These are phyloP conservation scores for Luidia sarsii DNA, from an alignment of 53 echinoderm and acorn worm genomes.

Conservation along the genomic window DNA sequence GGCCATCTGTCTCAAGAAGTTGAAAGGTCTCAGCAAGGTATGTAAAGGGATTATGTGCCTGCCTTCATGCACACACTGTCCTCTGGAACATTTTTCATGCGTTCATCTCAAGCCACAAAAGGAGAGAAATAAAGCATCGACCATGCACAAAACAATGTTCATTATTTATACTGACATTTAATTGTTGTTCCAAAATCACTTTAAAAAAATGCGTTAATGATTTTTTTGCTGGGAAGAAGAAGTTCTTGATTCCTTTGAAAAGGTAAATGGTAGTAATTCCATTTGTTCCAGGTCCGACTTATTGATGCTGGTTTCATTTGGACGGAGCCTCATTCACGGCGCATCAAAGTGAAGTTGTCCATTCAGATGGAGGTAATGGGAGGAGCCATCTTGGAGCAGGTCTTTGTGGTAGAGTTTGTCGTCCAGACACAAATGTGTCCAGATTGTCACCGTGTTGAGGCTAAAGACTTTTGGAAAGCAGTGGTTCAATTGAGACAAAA, in stretches of 20 bases:
- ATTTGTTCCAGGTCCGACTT: slow-evolving; percentile 64
- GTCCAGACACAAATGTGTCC: slow-evolving; percentile 94
- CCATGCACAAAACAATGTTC: no score
- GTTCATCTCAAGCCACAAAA: no score
- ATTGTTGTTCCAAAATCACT: no score
- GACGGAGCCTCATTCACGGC: slow-evolving; percentile 96
- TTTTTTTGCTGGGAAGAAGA: no score
- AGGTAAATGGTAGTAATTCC: no score
- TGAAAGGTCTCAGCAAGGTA: slow-evolving; percentile 93
- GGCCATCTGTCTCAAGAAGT: slow-evolving; percentile 85
- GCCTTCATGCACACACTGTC: no score
- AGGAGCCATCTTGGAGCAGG: slow-evolving; percentile 90
- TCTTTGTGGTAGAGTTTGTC: slow-evolving; percentile 88
- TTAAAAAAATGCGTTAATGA: no score
- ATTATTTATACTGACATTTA: no score
- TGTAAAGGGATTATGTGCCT: no score
- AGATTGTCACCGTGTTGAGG: slow-evolving; percentile 93
- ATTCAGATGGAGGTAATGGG: slow-evolving; percentile 95
- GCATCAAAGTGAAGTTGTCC: slow-evolving; percentile 94
- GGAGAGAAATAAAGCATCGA: no score
- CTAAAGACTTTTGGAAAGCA: slow-evolving; percentile 98
- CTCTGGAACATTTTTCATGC: no score
- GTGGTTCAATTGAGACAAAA: slow-evolving; percentile 94
- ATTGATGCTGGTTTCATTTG: slow-evolving; percentile 91
- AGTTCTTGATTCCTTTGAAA: no score